Evolutionary conservation across 2,888 invertebrate species (phyloP), one percentile per base, ranked within the genome.

Genomic region (Oeneis ivallda): DNA sequence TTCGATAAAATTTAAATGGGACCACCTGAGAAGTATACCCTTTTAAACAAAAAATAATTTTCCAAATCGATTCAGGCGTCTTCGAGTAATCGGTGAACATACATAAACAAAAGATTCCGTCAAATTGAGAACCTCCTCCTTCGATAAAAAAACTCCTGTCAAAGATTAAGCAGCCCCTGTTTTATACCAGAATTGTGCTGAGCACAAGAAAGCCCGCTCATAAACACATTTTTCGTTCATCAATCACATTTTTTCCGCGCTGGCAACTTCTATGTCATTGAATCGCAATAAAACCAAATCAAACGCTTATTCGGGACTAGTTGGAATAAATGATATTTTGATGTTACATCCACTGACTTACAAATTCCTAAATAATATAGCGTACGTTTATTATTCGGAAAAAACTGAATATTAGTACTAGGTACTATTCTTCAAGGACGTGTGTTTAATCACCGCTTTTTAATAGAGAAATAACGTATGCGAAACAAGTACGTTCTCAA

Each of bases 291-390:
- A 60, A 60, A 37, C 8, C 60, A 13, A 50, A 60, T 49, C 37
- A 41, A 41, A 57, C 56, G 56, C 56, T 57, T 43, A 15, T 19
- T 34, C 56, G 49, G 47, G 11, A 47, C 47, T 19, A 50, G 37
- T 50, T 13, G 34, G 49, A 47, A 60, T 60, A 60, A 60, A 50
- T 60, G 13, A 49, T 60, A 39, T 60, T 49, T 60, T 60, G 60
- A 60, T 60, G 60, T 60, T 19, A 37, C 11, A 9, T 17, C 39
- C 49, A 26, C 11, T 47, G 47, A 47, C 9, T 17, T 47, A 47
- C 47, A 17, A 17, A 47, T 47, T 15, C 9, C 9, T 47, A 15
- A 47, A 43, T 43, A n/a, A n/a, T 7, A 43, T 43, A n/a, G 13
- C 43, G n/a, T 43, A 43, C 3, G 1, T 37, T 37, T 26, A 39